phyloP scores from a whole-genome alignment of 2,113 vertebrate species.

The Heterocephalus glaber region DNA sequence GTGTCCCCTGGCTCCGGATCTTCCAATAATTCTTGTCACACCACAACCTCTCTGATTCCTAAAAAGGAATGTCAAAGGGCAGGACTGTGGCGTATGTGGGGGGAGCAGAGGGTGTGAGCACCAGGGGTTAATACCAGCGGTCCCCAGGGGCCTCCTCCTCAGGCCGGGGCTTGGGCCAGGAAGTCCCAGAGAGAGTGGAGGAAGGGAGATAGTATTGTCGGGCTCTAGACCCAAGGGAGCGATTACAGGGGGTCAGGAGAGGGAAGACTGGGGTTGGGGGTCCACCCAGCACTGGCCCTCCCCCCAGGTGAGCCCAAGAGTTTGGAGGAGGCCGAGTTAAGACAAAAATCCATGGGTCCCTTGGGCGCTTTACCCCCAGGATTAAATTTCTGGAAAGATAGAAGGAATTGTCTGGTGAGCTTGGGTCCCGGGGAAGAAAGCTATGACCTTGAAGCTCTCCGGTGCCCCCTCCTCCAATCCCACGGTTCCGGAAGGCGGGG shows the following conservation, averaged over 20 bases:
- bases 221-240: conserved; percentile 57
- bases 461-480: conserved; percentile 62
- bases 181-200: conserved; percentile 73
- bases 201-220: conserved; percentile 80
- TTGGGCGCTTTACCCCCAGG: background rate
- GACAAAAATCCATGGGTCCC: background rate
- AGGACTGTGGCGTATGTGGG: background rate
- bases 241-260: conserved; percentile 6
- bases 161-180: conserved; percentile 71
- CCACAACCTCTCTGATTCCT: background rate
- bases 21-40: conserved; percentile 5
- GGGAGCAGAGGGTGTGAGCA: conserved; percentile 46
- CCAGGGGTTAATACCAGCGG: conserved; percentile 58
- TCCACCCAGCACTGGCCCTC: background rate
- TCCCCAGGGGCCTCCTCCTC: conserved; percentile 56
- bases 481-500: background rate
- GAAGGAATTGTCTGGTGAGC: background rate
- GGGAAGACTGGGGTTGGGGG: background rate
- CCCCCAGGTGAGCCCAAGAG: conserved; percentile 67
- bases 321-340: background rate
- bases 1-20: background rate
- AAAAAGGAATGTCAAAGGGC: conserved; percentile 33
- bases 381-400: conserved; percentile 56
- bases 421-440: conserved; percentile 11
- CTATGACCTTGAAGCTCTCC: conserved; percentile 76